These are phyloP conservation scores for Periphyllus acericola DNA, from an alignment of 2,888 invertebrate species.

Conservation along the genomic window DNA sequence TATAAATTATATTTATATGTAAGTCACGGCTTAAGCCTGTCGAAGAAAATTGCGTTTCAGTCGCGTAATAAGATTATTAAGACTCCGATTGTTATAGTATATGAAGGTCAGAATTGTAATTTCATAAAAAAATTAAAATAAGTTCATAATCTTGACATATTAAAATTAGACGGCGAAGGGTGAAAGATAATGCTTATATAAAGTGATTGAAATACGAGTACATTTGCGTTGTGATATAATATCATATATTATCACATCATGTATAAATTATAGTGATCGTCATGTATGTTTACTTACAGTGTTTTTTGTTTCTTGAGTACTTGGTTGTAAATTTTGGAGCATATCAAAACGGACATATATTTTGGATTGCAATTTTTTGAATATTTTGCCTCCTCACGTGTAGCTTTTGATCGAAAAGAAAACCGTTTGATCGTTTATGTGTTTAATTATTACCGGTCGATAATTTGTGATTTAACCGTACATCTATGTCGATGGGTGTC, in stretches of 20 bases:
- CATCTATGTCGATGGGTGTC: conserved; percentile 42
- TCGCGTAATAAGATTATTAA: not conserved
- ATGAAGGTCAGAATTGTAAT: not conserved
- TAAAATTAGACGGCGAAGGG: not conserved
- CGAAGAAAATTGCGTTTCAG: too few relatives aligned
- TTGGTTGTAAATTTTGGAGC: conserved; percentile 26
- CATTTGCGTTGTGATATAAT: not conserved
- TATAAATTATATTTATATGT: not conserved
- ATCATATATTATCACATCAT: not conserved
- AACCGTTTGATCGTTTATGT: not conserved
- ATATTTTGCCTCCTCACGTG: not conserved
- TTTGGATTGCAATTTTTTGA: not conserved
- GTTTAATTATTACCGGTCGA: not conserved
- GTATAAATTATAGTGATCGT: not conserved
- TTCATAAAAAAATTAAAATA: not conserved
- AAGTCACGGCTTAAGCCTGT: not conserved
- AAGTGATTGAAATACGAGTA: not conserved
- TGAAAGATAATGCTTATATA: not conserved
- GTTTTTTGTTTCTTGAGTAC: conserved; percentile 5
- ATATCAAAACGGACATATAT: conserved; percentile 22
- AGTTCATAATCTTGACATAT: not conserved
- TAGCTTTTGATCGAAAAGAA: not conserved
- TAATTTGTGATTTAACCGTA: not conserved
- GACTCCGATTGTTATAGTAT: not conserved
- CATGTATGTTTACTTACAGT: conserved; percentile 22